A percentile compares a stretch with the other conserved stretches of the same genome.
These are phyloP conservation scores for Phyto melanocephala DNA, from an alignment of 2,888 invertebrate species.

Conservation along the genomic window DNA sequence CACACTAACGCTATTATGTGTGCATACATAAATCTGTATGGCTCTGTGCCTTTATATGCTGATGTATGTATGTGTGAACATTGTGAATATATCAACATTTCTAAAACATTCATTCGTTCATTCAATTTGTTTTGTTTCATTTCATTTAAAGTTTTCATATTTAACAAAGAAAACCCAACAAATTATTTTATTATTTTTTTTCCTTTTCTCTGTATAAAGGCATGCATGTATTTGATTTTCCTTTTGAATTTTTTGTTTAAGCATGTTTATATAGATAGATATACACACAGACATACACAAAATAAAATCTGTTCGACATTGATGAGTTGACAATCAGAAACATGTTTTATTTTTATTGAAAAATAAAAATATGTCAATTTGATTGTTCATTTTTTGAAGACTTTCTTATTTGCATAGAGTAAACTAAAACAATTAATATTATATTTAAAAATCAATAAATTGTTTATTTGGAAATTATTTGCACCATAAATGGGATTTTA, in stretches of 20 bases:
- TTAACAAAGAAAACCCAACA: neutral
- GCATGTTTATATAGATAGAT: too few species aligned
- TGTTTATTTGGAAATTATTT: too few species aligned
- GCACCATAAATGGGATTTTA: too few species aligned
- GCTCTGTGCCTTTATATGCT: neutral
- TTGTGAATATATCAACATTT: constrained; percentile 8
- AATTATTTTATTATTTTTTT: neutral
- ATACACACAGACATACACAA: neutral
- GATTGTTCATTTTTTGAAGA: constrained; percentile 13
- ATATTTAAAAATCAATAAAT: too few species aligned
- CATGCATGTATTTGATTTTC: neutral
- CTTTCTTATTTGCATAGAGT: neutral
- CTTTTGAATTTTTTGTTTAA: neutral
- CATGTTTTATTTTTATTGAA: constrained; percentile 20
- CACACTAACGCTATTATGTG: too few species aligned
- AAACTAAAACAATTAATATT: too few species aligned
- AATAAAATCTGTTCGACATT: constrained; percentile 39
- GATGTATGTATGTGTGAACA: neutral
- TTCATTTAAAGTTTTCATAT: neutral
- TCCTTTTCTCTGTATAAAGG: too few species aligned
- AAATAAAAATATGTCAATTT: constrained; percentile 30
- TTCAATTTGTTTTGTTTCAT: neutral
- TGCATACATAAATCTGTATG: neutral
- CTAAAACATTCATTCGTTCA: constrained; percentile 10
- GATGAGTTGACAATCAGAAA: constrained; percentile 34